phyloP scores from a whole-genome alignment of 2,113 vertebrate genomes.

The Rhea pennata region DNA sequence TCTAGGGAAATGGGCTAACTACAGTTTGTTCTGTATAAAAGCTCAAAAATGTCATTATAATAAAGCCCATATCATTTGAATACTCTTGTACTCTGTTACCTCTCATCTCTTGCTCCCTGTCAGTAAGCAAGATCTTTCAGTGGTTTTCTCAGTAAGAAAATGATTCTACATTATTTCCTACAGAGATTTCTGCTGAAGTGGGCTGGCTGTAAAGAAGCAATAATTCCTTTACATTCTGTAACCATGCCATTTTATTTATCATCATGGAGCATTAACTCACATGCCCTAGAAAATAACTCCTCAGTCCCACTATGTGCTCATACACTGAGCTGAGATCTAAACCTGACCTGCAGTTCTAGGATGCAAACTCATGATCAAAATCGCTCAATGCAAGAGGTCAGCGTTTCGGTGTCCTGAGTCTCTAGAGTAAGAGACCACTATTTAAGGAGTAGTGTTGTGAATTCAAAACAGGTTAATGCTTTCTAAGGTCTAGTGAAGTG shows the following conservation, averaged over 20 bases:
- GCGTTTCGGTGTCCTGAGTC: neutral
- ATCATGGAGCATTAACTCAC: slow-evolving; percentile 28
- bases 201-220: neutral
- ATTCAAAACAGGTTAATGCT: slow-evolving; percentile 21
- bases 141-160: neutral
- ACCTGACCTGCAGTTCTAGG: slow-evolving; percentile 21
- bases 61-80: slow-evolving; percentile 22
- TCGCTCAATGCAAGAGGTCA: neutral
- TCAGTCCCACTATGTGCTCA: neutral
- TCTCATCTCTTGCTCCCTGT: neutral
- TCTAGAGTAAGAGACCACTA: slow-evolving; percentile 9
- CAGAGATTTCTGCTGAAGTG: slow-evolving; percentile 27
- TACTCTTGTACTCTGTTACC: neutral
- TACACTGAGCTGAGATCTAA: slow-evolving; percentile 20
- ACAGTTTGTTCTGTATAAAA: slow-evolving; percentile 18
- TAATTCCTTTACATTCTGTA: slow-evolving; percentile 43
- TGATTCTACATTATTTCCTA: neutral
- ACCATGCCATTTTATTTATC: slow-evolving; percentile 45
- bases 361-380: slow-evolving; percentile 43
- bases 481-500: slow-evolving; percentile 47
- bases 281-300: slow-evolving; percentile 55
- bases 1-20: slow-evolving; percentile 40
- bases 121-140: slow-evolving; percentile 11
- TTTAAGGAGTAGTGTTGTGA: slow-evolving; percentile 19
- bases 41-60: slow-evolving; percentile 34